phyloP scores from a whole-genome alignment of 2,888 invertebrate genomes.

The Caenorhabditis virilis region DNA sequence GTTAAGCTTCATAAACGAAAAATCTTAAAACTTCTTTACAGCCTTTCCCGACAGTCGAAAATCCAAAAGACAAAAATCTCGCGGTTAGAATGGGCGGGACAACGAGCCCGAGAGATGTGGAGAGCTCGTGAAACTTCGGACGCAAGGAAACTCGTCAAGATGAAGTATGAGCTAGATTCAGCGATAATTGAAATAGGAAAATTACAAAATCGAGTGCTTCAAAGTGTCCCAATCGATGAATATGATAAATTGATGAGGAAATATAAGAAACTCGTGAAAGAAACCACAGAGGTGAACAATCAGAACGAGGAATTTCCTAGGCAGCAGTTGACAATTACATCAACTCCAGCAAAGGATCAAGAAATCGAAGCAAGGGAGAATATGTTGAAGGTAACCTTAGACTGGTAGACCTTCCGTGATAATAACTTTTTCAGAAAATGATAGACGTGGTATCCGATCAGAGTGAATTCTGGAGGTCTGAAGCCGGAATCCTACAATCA shows the following conservation, averaged over 20 bases:
- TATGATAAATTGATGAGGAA: constrained; percentile 49
- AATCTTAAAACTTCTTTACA: too few species aligned
- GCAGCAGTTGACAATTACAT: neutral
- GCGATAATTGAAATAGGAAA: constrained; percentile 54
- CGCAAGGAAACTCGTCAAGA: constrained; percentile 3
- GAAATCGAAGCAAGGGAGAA: constrained; percentile 24
- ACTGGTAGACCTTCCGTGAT: neutral
- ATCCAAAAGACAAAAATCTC: constrained; percentile 17
- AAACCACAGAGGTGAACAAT: constrained; percentile 18
- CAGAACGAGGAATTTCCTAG: constrained; percentile 9
- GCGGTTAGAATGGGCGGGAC: constrained; percentile 20
- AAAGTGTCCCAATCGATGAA: constrained; percentile 52
- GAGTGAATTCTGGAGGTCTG: constrained; percentile 54
- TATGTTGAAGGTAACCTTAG: constrained; percentile 21
- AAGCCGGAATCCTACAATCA: constrained; percentile 45
- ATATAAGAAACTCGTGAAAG: constrained; percentile 46
- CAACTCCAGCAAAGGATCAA: constrained; percentile 7
- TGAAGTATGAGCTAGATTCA: constrained; percentile 28
- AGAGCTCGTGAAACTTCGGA: constrained; percentile 8
- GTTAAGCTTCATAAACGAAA: too few species aligned
- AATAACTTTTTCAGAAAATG: constrained; percentile 38
- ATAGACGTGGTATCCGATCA: constrained; percentile 54
- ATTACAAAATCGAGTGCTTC: constrained; percentile 55
- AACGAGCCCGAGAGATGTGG: constrained; percentile 9
- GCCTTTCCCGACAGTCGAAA: constrained; percentile 20